Evolutionary conservation across 2,113 vertebrate species (phyloP), one percentile per base, ranked within the genome.

Genomic region (Sporophila hypoxantha): DNA sequence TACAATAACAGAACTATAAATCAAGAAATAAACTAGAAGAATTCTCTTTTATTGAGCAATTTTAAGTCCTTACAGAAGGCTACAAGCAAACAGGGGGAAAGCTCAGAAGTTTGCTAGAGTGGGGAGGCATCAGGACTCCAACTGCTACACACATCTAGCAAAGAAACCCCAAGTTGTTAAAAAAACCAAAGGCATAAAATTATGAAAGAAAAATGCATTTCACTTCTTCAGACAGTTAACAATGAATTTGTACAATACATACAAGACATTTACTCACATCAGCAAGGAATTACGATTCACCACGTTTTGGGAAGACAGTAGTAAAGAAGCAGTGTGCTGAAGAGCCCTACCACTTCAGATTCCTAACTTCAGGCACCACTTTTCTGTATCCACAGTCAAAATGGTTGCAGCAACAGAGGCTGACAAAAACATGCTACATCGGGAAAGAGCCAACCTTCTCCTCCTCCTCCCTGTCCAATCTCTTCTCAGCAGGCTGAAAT

Each of bases 291-390:
- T 76, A 36, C 10, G 4, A 61, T 65, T 92, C 66, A 53, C 46
- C 53, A 36, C 11, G 9, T 42, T 92, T 88, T 47, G 49, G 57
- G 50, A 76, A 88, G 70, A 53, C 25, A 59, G 19, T 11, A 27
- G 65, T 47, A 92, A 91, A 90, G 46, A 1, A 81, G 32, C 0
- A 0, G 49, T 7, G 64, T 0, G 1, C 56, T 76, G 2, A 60
- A 60, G 23, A 91, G 56, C 39, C 20, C 20, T 27, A 69, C 27
- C 55, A 69, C 4, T 44, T 80, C 66, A 60, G 46, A 55, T 78
- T 75, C 64, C 68, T 88, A 82, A 91, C 88, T 94, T 88, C 56
- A 91, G 90, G 91, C 87, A 93, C 8, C 67, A 13, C 36, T 90
- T 85, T 79, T 56, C 78, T 49, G 22, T 59, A 76, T 52, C 56